Evolutionary conservation across 2,797 vertebrate species (phyloP), one percentile per base, ranked within the genome.

Genomic region (Acanthopagrus latus): DNA sequence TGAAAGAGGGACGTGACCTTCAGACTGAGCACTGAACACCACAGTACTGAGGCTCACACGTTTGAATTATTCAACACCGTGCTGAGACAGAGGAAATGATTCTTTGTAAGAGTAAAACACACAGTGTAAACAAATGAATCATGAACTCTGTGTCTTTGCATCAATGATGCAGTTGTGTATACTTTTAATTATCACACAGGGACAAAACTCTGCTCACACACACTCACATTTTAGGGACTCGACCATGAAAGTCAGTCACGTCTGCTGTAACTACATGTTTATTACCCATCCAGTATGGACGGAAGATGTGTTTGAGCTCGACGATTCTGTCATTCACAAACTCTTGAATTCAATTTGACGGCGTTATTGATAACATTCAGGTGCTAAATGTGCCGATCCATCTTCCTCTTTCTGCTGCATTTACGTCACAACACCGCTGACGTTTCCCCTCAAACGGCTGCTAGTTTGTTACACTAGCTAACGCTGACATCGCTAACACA

Each of bases 1-100:
- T 88, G 64, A 87, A 72, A 89, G 64, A 71, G 65, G 71, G 46
- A 71, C 21, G 10, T 73, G 79, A 89, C 88, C 81, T 83, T 76
- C 68, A 74, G 55, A 52, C 69, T 44, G 72, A 64, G 25, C 71
- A 68, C 68, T 66, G 65, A 80, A 48, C 71, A 50, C 23, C 16
- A 20, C 17, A 8, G 27, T 48, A 16, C 71, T 17, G 27, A 78
- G 27, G 3, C 56, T 64, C 69, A 20, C 23, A 27, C 16, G 71
- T 52, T 43, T 73, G 58, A 66, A 38, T 77, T 71, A 83, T 86
- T 78, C 64, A 81, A 50, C 44, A 44, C 46, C 59, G 33, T 48
- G 51, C 58, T 43, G 43, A 71, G 71, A 38, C 47, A 20, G 38
- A 33, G 10, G n/a, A 41, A 60, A 54, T 33, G 5, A 27, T 51